Percentiles rank a stretch among this genome's conserved stretches.
phyloP scores from a whole-genome alignment of 2,797 vertebrate genomes.

The Delichon dasypus region DNA sequence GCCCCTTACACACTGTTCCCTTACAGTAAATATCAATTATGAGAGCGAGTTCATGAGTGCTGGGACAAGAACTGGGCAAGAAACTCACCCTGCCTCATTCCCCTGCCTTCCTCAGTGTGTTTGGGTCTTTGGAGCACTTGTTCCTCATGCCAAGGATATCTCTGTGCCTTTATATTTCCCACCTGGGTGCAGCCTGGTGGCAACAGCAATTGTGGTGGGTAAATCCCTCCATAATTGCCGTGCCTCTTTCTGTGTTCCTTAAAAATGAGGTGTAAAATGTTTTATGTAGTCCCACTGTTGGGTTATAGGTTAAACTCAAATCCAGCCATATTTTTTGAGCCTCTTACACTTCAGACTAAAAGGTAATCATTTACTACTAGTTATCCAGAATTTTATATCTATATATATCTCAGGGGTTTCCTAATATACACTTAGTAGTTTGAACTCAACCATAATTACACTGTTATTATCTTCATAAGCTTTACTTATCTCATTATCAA shows the following conservation, averaged over 20 bases:
- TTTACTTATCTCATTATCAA: constrained; percentile 81
- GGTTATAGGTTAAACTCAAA: constrained; percentile 33
- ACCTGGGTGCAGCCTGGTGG: neutral
- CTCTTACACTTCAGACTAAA: constrained; percentile 14
- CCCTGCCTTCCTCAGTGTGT: neutral
- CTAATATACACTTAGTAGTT: constrained; percentile 65
- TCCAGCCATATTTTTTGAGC: neutral
- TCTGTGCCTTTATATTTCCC: neutral
- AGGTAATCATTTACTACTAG: constrained; percentile 51
- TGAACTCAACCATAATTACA: constrained; percentile 77
- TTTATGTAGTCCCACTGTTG: neutral
- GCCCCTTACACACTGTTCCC: neutral
- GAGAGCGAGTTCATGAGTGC: neutral
- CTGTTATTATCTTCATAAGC: constrained; percentile 78
- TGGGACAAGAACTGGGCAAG: neutral
- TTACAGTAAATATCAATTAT: neutral
- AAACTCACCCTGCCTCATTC: accelerated
- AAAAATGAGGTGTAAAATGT: neutral
- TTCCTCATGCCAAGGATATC: neutral
- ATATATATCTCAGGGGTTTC: constrained; percentile 62
- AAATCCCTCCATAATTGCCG: neutral
- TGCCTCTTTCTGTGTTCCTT: neutral
- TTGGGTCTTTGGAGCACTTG: accelerated
- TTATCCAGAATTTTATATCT: constrained; percentile 59
- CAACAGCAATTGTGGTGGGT: neutral